Conservation (phyloP, 2,113 vertebrate genomes). For the Sardina pilchardus region DNA sequence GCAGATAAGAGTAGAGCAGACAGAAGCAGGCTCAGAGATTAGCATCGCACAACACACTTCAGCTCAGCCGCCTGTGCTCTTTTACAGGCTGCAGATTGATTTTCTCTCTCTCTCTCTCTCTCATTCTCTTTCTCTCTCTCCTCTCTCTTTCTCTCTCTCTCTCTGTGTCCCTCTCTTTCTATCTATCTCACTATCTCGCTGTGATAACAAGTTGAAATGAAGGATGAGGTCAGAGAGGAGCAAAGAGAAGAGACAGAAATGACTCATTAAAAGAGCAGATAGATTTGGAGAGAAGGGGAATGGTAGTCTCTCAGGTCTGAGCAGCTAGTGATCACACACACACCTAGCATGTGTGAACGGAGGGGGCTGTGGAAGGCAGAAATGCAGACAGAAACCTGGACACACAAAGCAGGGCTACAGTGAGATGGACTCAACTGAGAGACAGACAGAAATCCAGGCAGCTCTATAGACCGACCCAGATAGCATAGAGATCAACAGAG, state of each 20-base stretch:
- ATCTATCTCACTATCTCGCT: background rate
- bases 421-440: background rate
- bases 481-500: background rate
- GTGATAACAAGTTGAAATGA: background rate
- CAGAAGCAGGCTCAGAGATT: background rate
- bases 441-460: background rate
- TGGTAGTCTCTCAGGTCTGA: background rate
- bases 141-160: background rate
- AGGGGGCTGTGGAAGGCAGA: background rate
- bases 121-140: background rate
- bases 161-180: background rate
- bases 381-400: background rate
- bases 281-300: background rate
- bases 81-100: background rate
- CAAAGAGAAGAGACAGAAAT: background rate
- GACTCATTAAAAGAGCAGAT: background rate
- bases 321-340: background rate
- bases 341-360: background rate
- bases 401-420: background rate
- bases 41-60: slow-evolving; percentile 8
- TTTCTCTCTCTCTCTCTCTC: background rate
- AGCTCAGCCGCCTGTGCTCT: slow-evolving; percentile 3
- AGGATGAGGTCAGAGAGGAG: background rate
- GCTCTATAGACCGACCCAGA: background rate
- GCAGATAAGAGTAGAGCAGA: background rate